A percentile compares a stretch with the other conserved stretches of the same genome.
Conservation (phyloP, 2,888 invertebrate species). For the Eurytoma californica region DNA sequence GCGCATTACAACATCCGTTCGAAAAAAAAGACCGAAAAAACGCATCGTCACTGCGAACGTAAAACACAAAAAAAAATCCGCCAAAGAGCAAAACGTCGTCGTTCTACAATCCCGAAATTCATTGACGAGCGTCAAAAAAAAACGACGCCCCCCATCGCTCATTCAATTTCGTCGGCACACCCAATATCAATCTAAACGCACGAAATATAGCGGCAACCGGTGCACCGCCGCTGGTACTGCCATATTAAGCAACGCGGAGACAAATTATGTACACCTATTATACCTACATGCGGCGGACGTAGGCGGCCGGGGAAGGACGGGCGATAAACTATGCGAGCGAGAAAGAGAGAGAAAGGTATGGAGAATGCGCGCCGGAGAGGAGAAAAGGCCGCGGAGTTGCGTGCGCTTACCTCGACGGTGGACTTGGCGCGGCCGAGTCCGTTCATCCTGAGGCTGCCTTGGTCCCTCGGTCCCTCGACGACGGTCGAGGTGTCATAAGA, state of each 20-base stretch:
- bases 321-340: background rate
- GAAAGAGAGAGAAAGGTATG: background rate
- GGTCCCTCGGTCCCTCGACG: background rate
- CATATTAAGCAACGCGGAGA: conserved; percentile 46
- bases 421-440: conserved; percentile 66
- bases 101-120: too few species aligned
- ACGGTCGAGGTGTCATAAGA: background rate
- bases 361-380: background rate
- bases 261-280: conserved; percentile 49
- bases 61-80: too few species aligned
- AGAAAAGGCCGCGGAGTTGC: background rate
- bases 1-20: too few species aligned
- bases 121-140: too few species aligned
- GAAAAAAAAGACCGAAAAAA: too few species aligned
- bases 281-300: conserved; percentile 27
- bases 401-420: conserved; percentile 63
- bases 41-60: too few species aligned
- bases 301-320: conserved; percentile 44
- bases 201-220: background rate
- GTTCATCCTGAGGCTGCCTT: conserved; percentile 65
- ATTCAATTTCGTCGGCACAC: too few species aligned
- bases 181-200: background rate
- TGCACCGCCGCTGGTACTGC: conserved; percentile 17
- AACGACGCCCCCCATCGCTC: too few species aligned
- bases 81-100: too few species aligned